These are phyloP conservation scores for Rhyacichthys aspro DNA, from an alignment of 2,797 vertebrate genomes.

Conservation along the genomic window DNA sequence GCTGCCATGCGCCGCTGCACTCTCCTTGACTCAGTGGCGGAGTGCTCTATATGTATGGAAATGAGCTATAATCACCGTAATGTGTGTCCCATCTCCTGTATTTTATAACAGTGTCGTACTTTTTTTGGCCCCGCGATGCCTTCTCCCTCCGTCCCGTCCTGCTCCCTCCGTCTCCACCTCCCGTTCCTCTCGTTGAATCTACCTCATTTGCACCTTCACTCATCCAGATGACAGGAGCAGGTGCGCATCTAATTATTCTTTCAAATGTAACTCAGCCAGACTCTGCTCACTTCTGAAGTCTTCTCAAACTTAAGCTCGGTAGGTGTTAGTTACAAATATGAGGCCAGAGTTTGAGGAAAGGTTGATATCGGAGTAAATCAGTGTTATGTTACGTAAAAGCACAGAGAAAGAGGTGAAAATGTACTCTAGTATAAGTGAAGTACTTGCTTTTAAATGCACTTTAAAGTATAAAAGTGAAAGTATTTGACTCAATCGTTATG, in stretches of 20 bases:
- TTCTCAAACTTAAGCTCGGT: too few relatives aligned
- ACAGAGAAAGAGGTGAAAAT: too few relatives aligned
- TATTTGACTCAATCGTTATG: too few relatives aligned
- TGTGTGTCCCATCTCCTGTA: conserved; percentile 74
- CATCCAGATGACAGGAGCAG: conserved; percentile 70
- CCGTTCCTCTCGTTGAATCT: conserved; percentile 20
- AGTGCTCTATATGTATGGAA: conserved; percentile 80
- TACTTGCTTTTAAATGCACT: too few relatives aligned
- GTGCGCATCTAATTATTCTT: conserved; percentile 73
- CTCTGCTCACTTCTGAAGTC: conserved; percentile 20
- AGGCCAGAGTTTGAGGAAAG: too few relatives aligned
- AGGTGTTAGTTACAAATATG: too few relatives aligned
- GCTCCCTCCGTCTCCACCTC: conserved; percentile 8
- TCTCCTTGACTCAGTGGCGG: conserved; percentile 69
- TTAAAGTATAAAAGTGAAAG: too few relatives aligned
- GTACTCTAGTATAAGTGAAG: too few relatives aligned
- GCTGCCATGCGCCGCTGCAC: conserved; percentile 59
- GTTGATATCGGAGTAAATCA: too few relatives aligned
- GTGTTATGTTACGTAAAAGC: too few relatives aligned
- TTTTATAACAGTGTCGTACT: conserved; percentile 71
- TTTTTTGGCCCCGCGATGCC: conserved; percentile 36
- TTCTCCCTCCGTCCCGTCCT: conserved; percentile 7
- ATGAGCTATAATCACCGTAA: conserved; percentile 78
- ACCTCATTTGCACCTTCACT: conserved; percentile 57
- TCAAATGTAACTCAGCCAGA: conserved; percentile 50